Evolutionary conservation across 2,888 invertebrate species (phyloP).

Genomic region (Epiblema foenella): DNA sequence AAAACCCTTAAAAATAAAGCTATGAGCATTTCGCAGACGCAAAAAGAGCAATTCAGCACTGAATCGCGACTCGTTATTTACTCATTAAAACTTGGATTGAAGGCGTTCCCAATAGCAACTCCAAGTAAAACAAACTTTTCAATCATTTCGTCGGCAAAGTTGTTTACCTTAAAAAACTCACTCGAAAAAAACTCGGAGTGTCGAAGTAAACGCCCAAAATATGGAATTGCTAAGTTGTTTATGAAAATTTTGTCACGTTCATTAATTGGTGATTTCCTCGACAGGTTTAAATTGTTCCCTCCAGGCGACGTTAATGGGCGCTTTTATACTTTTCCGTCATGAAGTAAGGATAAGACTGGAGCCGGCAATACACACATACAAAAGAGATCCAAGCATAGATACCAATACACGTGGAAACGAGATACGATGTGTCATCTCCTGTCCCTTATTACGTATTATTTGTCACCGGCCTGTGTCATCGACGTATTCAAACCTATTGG

Average conservation of each 20-base stretch:
- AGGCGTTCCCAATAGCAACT: slow-evolving; percentile 64
- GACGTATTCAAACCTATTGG: no score
- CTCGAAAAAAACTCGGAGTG: slow-evolving; percentile 26
- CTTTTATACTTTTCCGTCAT: no score
- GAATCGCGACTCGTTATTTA: slow-evolving; percentile 75
- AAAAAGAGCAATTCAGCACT: slow-evolving; percentile 67
- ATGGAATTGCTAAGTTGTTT: slow-evolving; percentile 33
- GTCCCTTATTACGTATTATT: no score
- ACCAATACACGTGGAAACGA: no score
- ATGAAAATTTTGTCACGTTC: slow-evolving; percentile 18
- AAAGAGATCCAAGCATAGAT: no score
- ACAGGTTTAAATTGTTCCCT: slow-evolving; percentile 8
- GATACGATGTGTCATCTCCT: no score
- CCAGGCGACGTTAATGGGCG: no score
- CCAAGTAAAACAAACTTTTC: slow-evolving; percentile 68
- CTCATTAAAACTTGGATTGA: slow-evolving; percentile 80
- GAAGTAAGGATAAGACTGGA: no score
- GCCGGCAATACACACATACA: no score
- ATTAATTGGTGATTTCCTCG: slow-evolving; percentile 24
- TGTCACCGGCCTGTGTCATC: no score
- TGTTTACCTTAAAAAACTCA: slow-evolving; percentile 54
- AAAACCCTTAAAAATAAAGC: slow-evolving; percentile 21
- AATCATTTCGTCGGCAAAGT: slow-evolving; percentile 60
- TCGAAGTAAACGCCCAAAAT: slow-evolving; percentile 28
- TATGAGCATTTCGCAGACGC: slow-evolving; percentile 48